Percentiles rank a stretch among this genome's conserved stretches.
Evolutionary conservation across 2,888 invertebrate genomes (phyloP).

Genomic region (Cheilosia scutellata): DNA sequence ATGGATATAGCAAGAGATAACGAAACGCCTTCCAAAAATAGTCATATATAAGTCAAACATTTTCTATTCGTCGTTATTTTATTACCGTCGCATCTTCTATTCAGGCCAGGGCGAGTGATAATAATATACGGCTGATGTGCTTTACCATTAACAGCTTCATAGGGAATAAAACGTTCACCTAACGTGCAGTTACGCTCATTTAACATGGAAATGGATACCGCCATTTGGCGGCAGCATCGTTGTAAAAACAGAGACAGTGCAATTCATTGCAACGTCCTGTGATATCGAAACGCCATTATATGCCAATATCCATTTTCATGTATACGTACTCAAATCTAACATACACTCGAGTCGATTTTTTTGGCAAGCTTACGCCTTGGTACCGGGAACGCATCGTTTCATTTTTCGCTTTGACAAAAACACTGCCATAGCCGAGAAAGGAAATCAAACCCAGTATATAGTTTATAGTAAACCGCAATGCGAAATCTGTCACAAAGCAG

Average conservation of each 20-base stretch:
- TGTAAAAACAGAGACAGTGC: slow-evolving; percentile 64
- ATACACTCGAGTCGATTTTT: slow-evolving; percentile 24
- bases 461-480: slow-evolving; percentile 84
- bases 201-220: slow-evolving; percentile 59
- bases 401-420: slow-evolving; percentile 38
- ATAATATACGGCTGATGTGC: not conserved
- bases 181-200: slow-evolving; percentile 53
- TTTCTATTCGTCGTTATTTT: not conserved
- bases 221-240: slow-evolving; percentile 67
- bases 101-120: not conserved
- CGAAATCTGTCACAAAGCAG: slow-evolving; percentile 82
- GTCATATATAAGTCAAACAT: not conserved
- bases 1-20: no score
- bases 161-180: slow-evolving; percentile 25
- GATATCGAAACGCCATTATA: slow-evolving; percentile 71
- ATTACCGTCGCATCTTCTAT: not conserved
- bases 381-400: slow-evolving; percentile 65
- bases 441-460: slow-evolving; percentile 73
- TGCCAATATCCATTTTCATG: slow-evolving; percentile 68
- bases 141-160: slow-evolving; percentile 7
- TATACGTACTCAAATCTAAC: slow-evolving; percentile 44
- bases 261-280: slow-evolving; percentile 60
- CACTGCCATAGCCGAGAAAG: slow-evolving; percentile 54
- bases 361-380: slow-evolving; percentile 59
- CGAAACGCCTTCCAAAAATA: not conserved